A percentile compares a stretch with the other conserved stretches of the same genome.
phyloP scores from a whole-genome alignment of 1,140 invertebrate species.

The Trichoplusia ni region DNA sequence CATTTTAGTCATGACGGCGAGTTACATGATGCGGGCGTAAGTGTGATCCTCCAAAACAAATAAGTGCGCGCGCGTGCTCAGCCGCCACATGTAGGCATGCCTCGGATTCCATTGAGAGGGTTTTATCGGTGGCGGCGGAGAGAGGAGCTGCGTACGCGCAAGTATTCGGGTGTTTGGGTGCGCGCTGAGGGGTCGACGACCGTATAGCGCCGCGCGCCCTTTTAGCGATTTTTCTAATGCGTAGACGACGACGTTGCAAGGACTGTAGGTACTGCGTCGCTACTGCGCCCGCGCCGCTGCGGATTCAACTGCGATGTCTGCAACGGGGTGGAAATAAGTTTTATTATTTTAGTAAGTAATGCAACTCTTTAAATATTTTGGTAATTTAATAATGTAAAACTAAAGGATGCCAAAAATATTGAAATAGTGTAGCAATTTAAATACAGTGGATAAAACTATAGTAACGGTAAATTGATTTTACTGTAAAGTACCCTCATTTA shows the following conservation, averaged over 20 bases:
- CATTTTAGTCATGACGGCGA: slow-evolving; percentile 4
- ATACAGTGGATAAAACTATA: too few species aligned
- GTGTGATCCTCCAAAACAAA: slow-evolving; percentile 28
- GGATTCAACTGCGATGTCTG: too few species aligned
- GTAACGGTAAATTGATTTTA: too few species aligned
- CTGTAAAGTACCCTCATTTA: too few species aligned
- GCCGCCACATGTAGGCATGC: slow-evolving; percentile 43
- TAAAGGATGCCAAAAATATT: too few species aligned
- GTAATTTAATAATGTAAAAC: too few species aligned
- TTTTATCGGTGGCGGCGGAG: slow-evolving; percentile 48
- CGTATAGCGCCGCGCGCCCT: slow-evolving; percentile 64
- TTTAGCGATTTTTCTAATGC: slow-evolving; percentile 60
- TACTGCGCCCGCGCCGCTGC: not conserved
- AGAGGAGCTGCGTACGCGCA: slow-evolving; percentile 59
- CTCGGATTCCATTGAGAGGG: slow-evolving; percentile 49
- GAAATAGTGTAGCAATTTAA: too few species aligned
- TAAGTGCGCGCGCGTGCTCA: slow-evolving; percentile 33
- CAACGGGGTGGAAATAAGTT: too few species aligned
- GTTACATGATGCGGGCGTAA: slow-evolving; percentile 14
- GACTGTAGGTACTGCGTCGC: not conserved
- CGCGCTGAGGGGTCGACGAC: slow-evolving; percentile 54
- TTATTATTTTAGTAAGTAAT: too few species aligned
- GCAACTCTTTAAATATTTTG: too few species aligned
- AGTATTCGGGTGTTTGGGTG: slow-evolving; percentile 67
- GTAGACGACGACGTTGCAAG: slow-evolving; percentile 36